phyloP scores from a whole-genome alignment of 2,113 vertebrate species.

The Prunella fulvescens region DNA sequence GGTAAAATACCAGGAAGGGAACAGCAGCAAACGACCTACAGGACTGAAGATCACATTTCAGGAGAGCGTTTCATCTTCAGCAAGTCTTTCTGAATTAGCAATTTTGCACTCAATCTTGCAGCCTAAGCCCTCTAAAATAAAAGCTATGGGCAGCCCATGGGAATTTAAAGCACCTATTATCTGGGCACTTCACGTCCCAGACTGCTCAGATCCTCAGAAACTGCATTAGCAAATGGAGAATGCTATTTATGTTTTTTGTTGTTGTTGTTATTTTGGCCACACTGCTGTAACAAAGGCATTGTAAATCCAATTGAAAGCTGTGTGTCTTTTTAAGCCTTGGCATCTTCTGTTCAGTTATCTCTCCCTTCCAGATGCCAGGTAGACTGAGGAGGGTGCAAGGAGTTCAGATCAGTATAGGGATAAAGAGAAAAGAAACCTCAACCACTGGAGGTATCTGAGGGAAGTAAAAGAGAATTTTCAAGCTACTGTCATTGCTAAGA shows the following conservation, averaged over 20 bases:
- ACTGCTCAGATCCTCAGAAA: slow-evolving; percentile 16
- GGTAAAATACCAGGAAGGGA: background rate
- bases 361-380: slow-evolving; percentile 53
- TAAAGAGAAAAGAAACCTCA: background rate
- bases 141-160: slow-evolving; percentile 4
- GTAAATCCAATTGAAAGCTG: slow-evolving; percentile 36
- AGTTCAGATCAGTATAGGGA: slow-evolving; percentile 18
- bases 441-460: background rate
- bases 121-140: slow-evolving; percentile 29
- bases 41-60: slow-evolving; percentile 13
- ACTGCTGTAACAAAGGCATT: slow-evolving; percentile 35
- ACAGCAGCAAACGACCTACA: background rate
- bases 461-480: background rate
- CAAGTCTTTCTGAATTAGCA: slow-evolving; percentile 44
- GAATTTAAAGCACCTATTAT: slow-evolving; percentile 52
- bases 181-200: background rate
- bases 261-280: slow-evolving; percentile 29
- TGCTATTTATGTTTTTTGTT: background rate
- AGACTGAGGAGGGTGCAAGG: background rate
- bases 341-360: slow-evolving; percentile 57
- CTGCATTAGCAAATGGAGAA: slow-evolving; percentile 45
- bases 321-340: slow-evolving; percentile 47
- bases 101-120: background rate
- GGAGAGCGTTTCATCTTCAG: background rate
- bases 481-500: background rate